Base-by-base conservation (phyloP, 1,140 invertebrate species). In the Caerostris darwini region DNA sequence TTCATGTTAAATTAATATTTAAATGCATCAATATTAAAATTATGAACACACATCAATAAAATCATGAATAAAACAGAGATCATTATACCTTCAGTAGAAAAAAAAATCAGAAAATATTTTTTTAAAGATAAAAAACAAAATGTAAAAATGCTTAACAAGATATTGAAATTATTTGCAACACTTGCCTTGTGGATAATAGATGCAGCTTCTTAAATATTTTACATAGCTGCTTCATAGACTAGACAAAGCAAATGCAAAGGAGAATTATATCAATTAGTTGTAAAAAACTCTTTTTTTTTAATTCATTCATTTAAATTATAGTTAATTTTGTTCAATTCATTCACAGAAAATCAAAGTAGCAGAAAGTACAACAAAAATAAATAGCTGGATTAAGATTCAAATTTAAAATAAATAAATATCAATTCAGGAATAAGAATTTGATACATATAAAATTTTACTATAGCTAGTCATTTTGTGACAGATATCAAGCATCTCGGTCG, bases 91-190 rank as follows among this genome's bases (percentile, higher is more conserved):
- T 88, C 59, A 53, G 19, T 88, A 88, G 59, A 88, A 88, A 67
- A 64, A 88, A 88, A 67, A 88, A 88, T 88, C n/a, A 53, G 59
- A 88, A 88, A 88, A 88, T 88, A 88, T 50, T 61, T 19, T 17
- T 17, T 88, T 17, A 64, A 64, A 54, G 14, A 83, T 83, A 83
- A 83, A 83, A 83, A 57, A 34, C 34, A 34, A 34, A 77, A 50
- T 14, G 71, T 77, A 77, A 77, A 77, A 50, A 77, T 53, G 71
- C 71, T 77, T 12, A 77, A 77, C 82, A 83, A 83, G 54, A 83
- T 83, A 83, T 57, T 83, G 81, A 50, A 83, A 50, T 83, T 83
- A 83, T 17, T 10, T 83, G 81, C 56, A 56, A 83, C 82, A 83
- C 56, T 54, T 83, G 53, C 56, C 56, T 19, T 83, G n/a, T 57